A percentile compares a stretch with the other conserved stretches of the same genome.
phyloP scores from a whole-genome alignment of 1,140 invertebrate species.

The Globodera rostochiensis region DNA sequence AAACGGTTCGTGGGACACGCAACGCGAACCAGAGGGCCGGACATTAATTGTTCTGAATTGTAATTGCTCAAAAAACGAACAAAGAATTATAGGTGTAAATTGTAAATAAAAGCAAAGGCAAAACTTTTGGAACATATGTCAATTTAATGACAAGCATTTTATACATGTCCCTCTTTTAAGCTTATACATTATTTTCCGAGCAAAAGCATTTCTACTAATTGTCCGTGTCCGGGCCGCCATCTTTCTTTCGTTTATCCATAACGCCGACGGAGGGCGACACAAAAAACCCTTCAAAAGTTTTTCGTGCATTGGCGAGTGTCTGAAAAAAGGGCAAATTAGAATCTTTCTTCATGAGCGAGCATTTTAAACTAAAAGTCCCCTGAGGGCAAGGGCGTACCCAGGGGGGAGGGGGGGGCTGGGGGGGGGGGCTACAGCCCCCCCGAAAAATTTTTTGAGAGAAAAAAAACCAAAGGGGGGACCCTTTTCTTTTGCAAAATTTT shows the following conservation, averaged over 20 bases:
- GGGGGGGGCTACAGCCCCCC: no score
- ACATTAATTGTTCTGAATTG: not conserved
- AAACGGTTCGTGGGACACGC: conserved; percentile 41
- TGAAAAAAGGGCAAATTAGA: not conserved
- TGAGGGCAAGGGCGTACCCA: no score
- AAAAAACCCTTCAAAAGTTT: conserved; percentile 29
- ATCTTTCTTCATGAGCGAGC: no score
- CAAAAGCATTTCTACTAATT: not conserved
- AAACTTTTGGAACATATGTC: not conserved
- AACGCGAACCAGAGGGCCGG: conserved; percentile 13
- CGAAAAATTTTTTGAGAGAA: no score
- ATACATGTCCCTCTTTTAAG: not conserved
- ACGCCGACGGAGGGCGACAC: conserved; percentile 20
- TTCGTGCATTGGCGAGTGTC: conserved; percentile 10
- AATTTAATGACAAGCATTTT: not conserved
- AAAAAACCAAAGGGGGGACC: no score
- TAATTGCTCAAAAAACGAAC: not conserved
- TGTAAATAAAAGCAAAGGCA: not conserved
- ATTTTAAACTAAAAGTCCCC: no score
- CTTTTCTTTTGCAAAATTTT: no score
- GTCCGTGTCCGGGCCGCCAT: not conserved
- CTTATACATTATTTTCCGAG: not conserved
- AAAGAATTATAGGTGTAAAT: not conserved
- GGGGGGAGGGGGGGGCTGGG: no score
- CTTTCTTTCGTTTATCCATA: not conserved